Conservation (phyloP, 2,797 vertebrate genomes). For the Gymnothorax javanicus region DNA sequence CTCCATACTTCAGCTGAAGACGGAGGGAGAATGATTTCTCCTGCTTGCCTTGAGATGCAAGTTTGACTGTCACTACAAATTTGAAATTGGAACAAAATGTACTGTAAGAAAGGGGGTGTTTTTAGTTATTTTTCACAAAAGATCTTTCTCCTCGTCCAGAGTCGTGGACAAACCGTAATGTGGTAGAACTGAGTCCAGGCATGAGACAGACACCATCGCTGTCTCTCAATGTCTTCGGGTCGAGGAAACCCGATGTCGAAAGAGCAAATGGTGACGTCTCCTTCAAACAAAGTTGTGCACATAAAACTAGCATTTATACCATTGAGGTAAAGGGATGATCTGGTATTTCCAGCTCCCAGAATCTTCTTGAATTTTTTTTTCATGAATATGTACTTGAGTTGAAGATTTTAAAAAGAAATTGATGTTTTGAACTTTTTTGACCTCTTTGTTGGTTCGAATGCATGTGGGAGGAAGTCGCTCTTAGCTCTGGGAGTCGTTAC, state of each 20-base stretch:
- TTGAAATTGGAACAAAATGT: neutral
- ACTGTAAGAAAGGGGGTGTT: too few relatives aligned
- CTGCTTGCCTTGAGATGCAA: neutral
- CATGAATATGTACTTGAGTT: conserved; percentile 41
- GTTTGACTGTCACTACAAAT: neutral
- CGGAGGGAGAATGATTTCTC: too few relatives aligned
- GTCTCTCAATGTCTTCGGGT: neutral
- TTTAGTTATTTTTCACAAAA: neutral
- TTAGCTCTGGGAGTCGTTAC: conserved; percentile 74
- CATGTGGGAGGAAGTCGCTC: conserved; percentile 63
- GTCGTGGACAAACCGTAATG: neutral
- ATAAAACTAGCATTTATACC: conserved; percentile 32
- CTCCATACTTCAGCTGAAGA: too few relatives aligned
- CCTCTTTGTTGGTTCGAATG: conserved; percentile 66
- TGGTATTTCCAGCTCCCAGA: conserved; percentile 16
- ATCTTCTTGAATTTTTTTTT: conserved; percentile 33
- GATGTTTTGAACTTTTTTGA: conserved; percentile 53
- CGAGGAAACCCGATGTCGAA: conserved; percentile 31
- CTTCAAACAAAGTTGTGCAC: conserved; percentile 37
- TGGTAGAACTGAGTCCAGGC: neutral
- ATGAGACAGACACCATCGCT: conserved; percentile 14
- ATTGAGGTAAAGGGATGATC: conserved; percentile 43
- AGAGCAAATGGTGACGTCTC: conserved; percentile 15
- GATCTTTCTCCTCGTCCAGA: neutral
- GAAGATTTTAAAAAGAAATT: conserved; percentile 16